Conservation (phyloP, 2,797 vertebrate species). For the Spinibarbus caldwelli region DNA sequence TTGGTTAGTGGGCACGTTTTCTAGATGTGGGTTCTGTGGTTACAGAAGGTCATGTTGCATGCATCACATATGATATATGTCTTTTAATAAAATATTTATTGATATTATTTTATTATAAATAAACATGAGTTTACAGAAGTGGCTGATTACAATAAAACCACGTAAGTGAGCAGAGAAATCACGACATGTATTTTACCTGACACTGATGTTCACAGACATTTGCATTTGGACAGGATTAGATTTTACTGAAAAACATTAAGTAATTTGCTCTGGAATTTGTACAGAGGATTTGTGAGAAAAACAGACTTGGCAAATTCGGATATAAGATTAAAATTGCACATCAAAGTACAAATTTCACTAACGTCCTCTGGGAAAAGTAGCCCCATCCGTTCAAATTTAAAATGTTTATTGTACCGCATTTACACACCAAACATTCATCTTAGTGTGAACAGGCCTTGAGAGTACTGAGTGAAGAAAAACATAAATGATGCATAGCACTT, state of each 20-base stretch:
- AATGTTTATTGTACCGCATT: background rate
- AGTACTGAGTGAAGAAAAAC: background rate
- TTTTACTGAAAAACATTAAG: background rate
- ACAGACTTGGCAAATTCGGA: background rate
- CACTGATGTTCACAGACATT: background rate
- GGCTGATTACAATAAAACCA: background rate
- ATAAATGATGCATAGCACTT: background rate
- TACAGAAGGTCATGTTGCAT: background rate
- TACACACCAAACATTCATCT: background rate
- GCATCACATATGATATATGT: background rate
- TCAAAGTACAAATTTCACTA: background rate
- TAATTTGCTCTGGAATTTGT: background rate
- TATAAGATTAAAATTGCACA: no score
- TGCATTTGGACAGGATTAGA: background rate
- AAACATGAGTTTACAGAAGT: background rate
- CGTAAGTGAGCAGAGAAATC: background rate
- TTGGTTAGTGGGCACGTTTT: background rate
- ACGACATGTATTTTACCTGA: background rate
- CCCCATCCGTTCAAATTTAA: background rate
- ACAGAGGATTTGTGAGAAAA: constrained; percentile 3
- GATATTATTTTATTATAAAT: background rate
- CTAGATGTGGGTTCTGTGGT: background rate
- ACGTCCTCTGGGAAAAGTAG: background rate
- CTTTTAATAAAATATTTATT: background rate
- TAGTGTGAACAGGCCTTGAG: background rate